These are phyloP conservation scores for Ictalurus furcatus DNA, from an alignment of 2,113 vertebrate species.

Conservation along the genomic window DNA sequence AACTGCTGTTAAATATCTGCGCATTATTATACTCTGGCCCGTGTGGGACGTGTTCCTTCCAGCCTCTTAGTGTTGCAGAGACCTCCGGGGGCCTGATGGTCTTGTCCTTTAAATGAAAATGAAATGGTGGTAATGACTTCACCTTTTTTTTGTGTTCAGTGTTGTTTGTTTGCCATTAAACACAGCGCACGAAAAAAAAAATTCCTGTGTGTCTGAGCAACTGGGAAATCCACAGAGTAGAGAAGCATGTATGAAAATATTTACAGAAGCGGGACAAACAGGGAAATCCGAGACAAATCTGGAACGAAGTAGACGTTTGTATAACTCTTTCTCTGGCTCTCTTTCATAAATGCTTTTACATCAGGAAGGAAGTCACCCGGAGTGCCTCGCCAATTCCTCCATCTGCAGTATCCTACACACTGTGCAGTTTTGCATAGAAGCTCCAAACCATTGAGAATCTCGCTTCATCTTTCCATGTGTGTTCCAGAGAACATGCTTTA, in stretches of 20 bases:
- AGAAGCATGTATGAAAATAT: not conserved
- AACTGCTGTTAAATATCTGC: not conserved
- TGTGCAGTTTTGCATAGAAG: not conserved
- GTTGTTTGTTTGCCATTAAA: not conserved
- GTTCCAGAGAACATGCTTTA: conserved; percentile 44
- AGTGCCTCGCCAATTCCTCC: not conserved
- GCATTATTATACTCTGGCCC: not conserved
- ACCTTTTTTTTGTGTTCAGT: not conserved
- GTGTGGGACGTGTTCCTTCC: not conserved
- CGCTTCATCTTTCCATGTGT: conserved; percentile 14
- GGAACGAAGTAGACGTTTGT: not conserved
- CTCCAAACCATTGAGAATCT: not conserved
- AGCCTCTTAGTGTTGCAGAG: not conserved
- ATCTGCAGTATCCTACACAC: not conserved
- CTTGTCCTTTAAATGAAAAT: not conserved
- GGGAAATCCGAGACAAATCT: not conserved
- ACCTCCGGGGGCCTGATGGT: not conserved
- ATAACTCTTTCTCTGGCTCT: conserved; percentile 36
- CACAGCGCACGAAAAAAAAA: not conserved
- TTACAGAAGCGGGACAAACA: conserved; percentile 6
- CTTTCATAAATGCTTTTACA: conserved; percentile 46
- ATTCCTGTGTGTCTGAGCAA: not conserved
- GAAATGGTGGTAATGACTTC: not conserved
- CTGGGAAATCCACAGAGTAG: not conserved
- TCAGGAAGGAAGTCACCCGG: conserved; percentile 9